These are phyloP conservation scores for Sebastes flavidus DNA, from an alignment of 2,797 vertebrate genomes.

Conservation along the genomic window DNA sequence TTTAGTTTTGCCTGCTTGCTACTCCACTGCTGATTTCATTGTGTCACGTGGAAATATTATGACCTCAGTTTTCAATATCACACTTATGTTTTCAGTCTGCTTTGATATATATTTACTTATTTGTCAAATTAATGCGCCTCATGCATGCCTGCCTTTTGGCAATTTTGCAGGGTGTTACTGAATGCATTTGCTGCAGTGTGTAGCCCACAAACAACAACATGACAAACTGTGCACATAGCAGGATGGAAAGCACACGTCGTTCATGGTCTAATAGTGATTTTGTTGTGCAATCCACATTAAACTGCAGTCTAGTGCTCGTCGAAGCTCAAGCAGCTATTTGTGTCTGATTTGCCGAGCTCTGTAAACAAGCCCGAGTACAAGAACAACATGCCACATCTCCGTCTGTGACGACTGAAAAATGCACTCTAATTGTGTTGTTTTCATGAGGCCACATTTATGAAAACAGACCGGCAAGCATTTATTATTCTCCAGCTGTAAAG, in stretches of 20 bases:
- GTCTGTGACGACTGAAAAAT: slow-evolving; percentile 12
- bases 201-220: neutral
- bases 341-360: slow-evolving; percentile 39
- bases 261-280: slow-evolving; percentile 5
- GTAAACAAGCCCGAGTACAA: slow-evolving; percentile 39
- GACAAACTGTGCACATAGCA: neutral
- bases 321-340: slow-evolving; percentile 43
- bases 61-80: neutral
- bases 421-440: slow-evolving; percentile 17
- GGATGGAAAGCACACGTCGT: neutral
- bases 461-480: neutral
- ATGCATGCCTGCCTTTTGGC: neutral
- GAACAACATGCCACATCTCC: slow-evolving; percentile 34
- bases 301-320: neutral
- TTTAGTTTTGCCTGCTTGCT: slow-evolving; percentile 39
- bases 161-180: neutral
- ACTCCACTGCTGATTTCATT: neutral
- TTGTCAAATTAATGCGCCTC: neutral
- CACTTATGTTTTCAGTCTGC: neutral
- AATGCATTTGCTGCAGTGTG: neutral
- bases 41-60: neutral
- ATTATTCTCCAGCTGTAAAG: slow-evolving; percentile 31
- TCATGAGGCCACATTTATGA: slow-evolving; percentile 17
- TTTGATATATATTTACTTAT: neutral
- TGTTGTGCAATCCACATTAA: slow-evolving; percentile 36